Evolutionary conservation across 1,140 invertebrate genomes (phyloP).

Genomic region (Holcopasites calliopsidis): DNA sequence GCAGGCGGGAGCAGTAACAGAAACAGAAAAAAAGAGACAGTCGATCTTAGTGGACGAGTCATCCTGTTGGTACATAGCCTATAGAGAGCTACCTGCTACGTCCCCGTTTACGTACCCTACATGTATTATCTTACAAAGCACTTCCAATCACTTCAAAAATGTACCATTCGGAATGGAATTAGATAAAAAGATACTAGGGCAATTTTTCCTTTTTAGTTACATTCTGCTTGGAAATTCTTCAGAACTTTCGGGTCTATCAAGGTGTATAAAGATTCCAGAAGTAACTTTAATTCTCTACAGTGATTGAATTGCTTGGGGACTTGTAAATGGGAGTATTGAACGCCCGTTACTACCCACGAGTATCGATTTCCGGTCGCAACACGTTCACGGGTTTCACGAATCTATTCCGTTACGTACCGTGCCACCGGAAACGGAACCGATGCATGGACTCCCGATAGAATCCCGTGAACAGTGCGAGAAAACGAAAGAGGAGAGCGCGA

Average conservation of each 20-base stretch:
- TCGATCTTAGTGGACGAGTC: conserved; percentile 79
- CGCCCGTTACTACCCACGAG: too few relatives aligned
- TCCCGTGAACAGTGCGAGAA: neutral
- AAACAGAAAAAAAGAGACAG: conserved; percentile 80
- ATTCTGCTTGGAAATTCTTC: too few relatives aligned
- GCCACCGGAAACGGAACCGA: conserved; percentile 1
- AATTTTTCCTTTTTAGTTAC: too few relatives aligned
- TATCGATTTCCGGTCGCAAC: conserved; percentile 18
- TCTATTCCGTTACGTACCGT: conserved; percentile 11
- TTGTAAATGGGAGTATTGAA: too few relatives aligned
- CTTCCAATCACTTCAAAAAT: too few relatives aligned
- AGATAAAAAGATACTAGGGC: too few relatives aligned
- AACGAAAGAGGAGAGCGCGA: neutral
- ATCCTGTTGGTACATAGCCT: conserved; percentile 60
- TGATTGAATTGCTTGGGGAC: too few relatives aligned
- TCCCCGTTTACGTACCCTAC: conserved; percentile 15
- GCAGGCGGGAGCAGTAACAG: conserved; percentile 80
- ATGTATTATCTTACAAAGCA: too few relatives aligned
- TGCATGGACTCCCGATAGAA: neutral
- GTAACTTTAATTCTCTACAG: too few relatives aligned
- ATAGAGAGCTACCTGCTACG: conserved; percentile 50
- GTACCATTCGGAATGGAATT: too few relatives aligned
- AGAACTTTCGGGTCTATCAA: too few relatives aligned
- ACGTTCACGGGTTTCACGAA: neutral
- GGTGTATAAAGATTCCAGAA: too few relatives aligned